These are phyloP conservation scores for Dysidea cf. avara DNA, from an alignment of 37 sponge, comb jelly and placozoan genomes.

Conservation along the genomic window DNA sequence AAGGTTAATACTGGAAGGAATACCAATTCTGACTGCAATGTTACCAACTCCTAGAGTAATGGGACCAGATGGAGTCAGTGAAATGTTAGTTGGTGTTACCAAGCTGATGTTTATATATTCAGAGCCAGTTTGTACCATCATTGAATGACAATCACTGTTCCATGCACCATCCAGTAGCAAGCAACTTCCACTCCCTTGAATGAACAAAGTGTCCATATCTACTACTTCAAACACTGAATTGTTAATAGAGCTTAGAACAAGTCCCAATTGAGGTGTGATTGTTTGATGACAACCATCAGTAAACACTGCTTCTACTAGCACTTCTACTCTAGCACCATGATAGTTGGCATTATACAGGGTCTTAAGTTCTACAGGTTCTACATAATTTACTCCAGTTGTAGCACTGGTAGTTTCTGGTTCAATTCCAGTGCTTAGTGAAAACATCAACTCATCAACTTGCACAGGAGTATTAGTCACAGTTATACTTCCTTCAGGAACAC, in stretches of 20 bases:
- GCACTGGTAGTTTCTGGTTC: neutral
- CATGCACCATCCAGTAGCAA: too few relatives aligned
- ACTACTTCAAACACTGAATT: too few relatives aligned
- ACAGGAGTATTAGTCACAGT: conserved; percentile 24
- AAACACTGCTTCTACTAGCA: conserved; percentile 54
- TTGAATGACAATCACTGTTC: too few relatives aligned
- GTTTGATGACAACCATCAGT: conserved; percentile 35
- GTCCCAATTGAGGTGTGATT: conserved; percentile 28
- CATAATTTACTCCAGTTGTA: conserved; percentile 18
- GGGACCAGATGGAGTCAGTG: too few relatives aligned
- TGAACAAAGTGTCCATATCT: too few relatives aligned
- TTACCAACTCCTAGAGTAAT: conserved; percentile 10
- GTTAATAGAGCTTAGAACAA: conserved; percentile 27
- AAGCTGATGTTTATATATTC: too few relatives aligned
- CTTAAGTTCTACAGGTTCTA: neutral
- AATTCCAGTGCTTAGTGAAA: conserved; percentile 37
- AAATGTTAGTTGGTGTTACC: too few relatives aligned
- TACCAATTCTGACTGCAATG: conserved; percentile 10
- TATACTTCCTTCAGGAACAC: conserved; percentile 7
- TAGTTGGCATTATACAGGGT: conserved; percentile 8
- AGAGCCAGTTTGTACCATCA: too few relatives aligned
- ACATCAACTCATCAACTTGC: conserved; percentile 30
- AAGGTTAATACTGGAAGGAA: conserved; percentile 13
- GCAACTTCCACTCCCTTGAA: too few relatives aligned
- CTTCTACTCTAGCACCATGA: conserved; percentile 17